A percentile compares a stretch with the other conserved stretches of the same genome.
phyloP scores from a whole-genome alignment of 2,797 vertebrate genomes.

The Sus cebifrons region DNA sequence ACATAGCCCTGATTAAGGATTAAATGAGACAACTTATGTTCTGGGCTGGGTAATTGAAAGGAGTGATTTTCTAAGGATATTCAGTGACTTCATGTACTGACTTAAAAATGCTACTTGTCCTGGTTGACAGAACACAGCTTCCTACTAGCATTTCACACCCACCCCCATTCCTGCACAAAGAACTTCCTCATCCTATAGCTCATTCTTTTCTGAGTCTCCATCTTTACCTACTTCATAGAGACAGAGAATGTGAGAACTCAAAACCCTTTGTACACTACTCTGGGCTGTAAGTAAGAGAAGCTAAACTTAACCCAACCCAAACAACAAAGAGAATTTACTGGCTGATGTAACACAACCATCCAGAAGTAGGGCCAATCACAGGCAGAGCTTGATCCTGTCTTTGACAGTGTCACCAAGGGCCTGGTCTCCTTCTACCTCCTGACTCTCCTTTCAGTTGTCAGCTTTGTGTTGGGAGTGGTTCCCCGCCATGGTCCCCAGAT shows the following conservation, averaged over 20 bases:
- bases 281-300: background rate
- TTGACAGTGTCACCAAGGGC: background rate
- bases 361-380: background rate
- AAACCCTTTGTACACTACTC: background rate
- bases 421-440: background rate
- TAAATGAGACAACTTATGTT: background rate
- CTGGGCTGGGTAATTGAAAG: background rate
- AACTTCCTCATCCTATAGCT: background rate
- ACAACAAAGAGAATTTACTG: slow-evolving; percentile 56
- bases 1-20: background rate
- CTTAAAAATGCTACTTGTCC: slow-evolving; percentile 4
- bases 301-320: background rate
- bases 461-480: background rate
- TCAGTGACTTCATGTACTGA: background rate
- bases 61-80: slow-evolving; percentile 28
- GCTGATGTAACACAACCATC: slow-evolving; percentile 37
- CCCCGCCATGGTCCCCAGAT: background rate
- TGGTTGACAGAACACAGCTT: background rate
- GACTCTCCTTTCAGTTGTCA: background rate
- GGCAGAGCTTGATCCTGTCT: background rate
- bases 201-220: background rate
- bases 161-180: background rate
- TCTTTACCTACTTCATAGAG: background rate
- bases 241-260: background rate
- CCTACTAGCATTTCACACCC: background rate